Conservation (phyloP, 2,797 vertebrate species). For the Sebastes oblongus region DNA sequence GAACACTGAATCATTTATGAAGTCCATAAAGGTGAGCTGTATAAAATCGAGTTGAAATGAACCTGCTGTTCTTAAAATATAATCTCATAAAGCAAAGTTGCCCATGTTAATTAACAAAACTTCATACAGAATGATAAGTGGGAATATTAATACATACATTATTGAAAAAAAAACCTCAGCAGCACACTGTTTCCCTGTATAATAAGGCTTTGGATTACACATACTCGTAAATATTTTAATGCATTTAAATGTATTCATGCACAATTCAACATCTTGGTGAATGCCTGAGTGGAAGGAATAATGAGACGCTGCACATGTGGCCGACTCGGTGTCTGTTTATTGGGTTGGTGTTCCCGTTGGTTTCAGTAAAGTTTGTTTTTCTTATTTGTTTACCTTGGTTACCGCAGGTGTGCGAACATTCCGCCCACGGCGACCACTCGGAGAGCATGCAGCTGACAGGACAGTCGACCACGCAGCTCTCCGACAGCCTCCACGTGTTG, state of each 20-base stretch:
- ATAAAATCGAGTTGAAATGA: conserved; percentile 32
- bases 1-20: conserved; percentile 64
- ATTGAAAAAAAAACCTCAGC: not conserved
- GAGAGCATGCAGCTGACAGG: conserved; percentile 91
- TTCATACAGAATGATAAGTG: conserved; percentile 33
- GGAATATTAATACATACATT: conserved; percentile 28
- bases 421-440: conserved; percentile 91
- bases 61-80: conserved; percentile 49
- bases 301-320: conserved; percentile 40
- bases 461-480: conserved; percentile 87
- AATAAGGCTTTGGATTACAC: conserved; percentile 55
- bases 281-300: conserved; percentile 50
- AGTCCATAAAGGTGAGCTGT: conserved; percentile 41
- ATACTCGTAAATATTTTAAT: conserved; percentile 65
- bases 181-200: conserved; percentile 23
- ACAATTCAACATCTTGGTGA: conserved; percentile 48
- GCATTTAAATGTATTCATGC: conserved; percentile 75
- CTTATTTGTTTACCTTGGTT: conserved; percentile 82
- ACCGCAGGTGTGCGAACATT: conserved; percentile 92
- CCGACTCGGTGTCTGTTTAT: conserved; percentile 14
- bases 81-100: conserved; percentile 30
- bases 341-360: conserved; percentile 8
- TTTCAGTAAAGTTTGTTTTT: conserved; percentile 8
- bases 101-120: conserved; percentile 45
- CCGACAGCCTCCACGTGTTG: conserved; percentile 79